Percentiles rank a stretch among this genome's conserved stretches.
These are phyloP conservation scores for Stomorhina lunata DNA, from an alignment of 2,888 invertebrate species.

Conservation along the genomic window DNA sequence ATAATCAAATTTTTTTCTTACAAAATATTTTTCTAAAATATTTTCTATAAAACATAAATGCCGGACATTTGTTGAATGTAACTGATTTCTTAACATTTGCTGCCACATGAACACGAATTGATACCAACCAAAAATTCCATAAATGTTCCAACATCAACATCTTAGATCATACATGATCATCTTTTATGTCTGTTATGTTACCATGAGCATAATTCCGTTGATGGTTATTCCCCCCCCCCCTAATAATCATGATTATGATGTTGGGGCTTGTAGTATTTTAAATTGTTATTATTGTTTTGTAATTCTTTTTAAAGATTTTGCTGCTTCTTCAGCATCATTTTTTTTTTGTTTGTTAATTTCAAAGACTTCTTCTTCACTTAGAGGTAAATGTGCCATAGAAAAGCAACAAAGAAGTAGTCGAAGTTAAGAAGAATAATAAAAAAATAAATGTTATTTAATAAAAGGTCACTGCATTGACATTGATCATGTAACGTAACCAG, in stretches of 20 bases:
- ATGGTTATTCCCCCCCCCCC: too few species aligned
- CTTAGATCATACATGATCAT: background rate
- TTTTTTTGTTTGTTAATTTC: background rate
- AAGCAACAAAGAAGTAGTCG: background rate
- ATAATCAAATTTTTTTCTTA: too few species aligned
- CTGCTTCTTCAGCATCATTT: conserved; percentile 17
- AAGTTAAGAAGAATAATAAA: background rate
- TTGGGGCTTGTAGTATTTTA: conserved; percentile 24
- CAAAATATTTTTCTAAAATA: background rate
- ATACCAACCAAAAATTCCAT: conserved; percentile 11
- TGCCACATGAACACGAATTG: conserved; percentile 15
- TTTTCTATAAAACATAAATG: conserved; percentile 35
- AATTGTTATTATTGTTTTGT: conserved; percentile 57
- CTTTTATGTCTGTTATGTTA: background rate
- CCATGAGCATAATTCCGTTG: background rate
- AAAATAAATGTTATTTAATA: conserved; percentile 58
- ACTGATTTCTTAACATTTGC: conserved; percentile 35
- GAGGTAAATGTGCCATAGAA: background rate
- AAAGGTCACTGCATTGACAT: conserved; percentile 69
- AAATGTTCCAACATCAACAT: background rate
- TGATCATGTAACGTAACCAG: conserved; percentile 65
- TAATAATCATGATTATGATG: conserved; percentile 42
- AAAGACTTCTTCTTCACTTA: background rate
- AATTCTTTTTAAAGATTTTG: conserved; percentile 18
- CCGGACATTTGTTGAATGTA: conserved; percentile 24